Percentiles rank a stretch among this genome's conserved stretches.
Conservation (phyloP, 2,113 vertebrate species). For the Platanista minor region DNA sequence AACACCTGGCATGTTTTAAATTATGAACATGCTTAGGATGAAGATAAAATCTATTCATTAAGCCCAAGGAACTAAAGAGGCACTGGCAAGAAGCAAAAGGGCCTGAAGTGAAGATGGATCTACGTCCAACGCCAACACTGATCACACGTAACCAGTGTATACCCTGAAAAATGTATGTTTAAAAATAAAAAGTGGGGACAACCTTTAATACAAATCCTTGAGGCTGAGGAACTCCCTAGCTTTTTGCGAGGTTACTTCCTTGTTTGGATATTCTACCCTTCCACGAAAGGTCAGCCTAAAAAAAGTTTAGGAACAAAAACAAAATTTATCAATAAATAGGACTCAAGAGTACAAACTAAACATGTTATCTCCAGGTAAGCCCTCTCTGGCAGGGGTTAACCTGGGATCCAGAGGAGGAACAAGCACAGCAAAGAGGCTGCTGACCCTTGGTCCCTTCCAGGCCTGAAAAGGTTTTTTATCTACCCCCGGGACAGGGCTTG, state of each 20-base stretch:
- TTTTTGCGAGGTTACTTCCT: constrained; percentile 34
- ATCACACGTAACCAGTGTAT: background rate
- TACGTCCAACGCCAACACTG: background rate
- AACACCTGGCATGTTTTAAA: background rate
- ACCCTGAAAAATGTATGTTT: background rate
- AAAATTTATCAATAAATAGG: constrained; percentile 9
- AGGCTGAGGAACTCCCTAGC: background rate
- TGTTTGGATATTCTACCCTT: constrained; percentile 31
- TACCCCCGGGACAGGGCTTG: background rate
- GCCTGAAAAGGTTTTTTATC: background rate
- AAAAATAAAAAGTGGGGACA: constrained; percentile 1
- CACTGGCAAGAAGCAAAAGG: background rate
- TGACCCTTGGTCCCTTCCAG: background rate
- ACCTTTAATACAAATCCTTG: background rate
- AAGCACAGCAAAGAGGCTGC: background rate
- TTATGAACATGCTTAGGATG: background rate
- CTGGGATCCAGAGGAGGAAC: background rate
- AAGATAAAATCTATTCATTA: constrained; percentile 5
- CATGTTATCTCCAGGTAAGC: background rate
- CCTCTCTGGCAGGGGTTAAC: background rate
- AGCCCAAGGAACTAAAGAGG: background rate
- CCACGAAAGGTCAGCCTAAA: constrained; percentile 38
- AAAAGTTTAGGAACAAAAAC: constrained; percentile 52
- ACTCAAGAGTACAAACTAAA: background rate
- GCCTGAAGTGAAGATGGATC: background rate